Evolutionary conservation across 1,140 invertebrate species (phyloP).

Genomic region (Meloidogyne floridensis): DNA sequence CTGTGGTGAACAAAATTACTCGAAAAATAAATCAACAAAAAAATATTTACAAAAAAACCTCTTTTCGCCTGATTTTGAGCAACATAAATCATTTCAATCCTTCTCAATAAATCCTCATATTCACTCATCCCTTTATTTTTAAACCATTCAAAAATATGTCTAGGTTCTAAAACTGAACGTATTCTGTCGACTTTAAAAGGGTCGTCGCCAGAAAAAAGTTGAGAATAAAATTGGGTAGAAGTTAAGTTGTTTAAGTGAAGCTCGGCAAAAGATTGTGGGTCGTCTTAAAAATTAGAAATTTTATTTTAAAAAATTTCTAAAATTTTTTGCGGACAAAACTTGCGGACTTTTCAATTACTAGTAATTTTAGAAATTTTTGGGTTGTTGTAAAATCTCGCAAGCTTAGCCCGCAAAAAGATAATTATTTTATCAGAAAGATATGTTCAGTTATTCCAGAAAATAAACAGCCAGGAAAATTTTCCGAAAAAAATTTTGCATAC

Average conservation of each 20-base stretch:
- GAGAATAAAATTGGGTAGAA: slow-evolving; percentile 8
- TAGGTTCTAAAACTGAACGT: slow-evolving; percentile 14
- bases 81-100: background rate
- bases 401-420: too few species aligned
- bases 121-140: slow-evolving; percentile 1
- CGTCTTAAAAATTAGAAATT: background rate
- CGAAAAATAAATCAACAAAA: background rate
- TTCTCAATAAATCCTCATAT: slow-evolving; percentile 21
- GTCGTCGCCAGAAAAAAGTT: background rate
- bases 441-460: too few species aligned
- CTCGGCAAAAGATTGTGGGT: slow-evolving; percentile 10
- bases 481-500: too few species aligned
- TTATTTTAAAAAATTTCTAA: background rate
- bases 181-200: slow-evolving; percentile 6
- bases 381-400: too few species aligned
- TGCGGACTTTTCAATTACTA: too few species aligned
- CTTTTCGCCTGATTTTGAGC: background rate
- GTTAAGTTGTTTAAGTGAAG: background rate
- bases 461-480: too few species aligned
- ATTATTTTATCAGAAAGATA: too few species aligned
- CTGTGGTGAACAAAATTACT: too few species aligned
- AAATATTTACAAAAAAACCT: background rate
- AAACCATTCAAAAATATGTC: slow-evolving; percentile 20
- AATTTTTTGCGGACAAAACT: too few species aligned
- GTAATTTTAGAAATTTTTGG: too few species aligned